A percentile compares a stretch with the other conserved stretches of the same genome.
phyloP scores from a whole-genome alignment of 2,113 vertebrate genomes.

The Pitta sordida region DNA sequence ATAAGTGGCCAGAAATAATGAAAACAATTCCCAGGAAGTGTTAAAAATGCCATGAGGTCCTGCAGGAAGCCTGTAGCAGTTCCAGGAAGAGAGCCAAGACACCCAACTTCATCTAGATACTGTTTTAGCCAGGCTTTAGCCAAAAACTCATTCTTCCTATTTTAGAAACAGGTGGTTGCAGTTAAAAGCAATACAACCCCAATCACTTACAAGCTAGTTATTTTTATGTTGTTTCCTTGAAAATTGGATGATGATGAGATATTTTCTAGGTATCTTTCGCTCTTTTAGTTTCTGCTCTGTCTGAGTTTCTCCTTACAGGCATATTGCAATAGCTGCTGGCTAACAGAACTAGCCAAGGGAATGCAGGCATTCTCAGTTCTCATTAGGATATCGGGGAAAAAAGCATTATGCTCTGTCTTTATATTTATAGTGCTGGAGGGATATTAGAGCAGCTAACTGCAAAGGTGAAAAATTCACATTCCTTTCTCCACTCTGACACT shows the following conservation, averaged over 20 bases:
- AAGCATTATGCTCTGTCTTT: not conserved
- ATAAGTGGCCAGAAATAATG: not conserved
- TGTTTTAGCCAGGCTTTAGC: not conserved
- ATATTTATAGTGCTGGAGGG: not conserved
- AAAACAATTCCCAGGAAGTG: not conserved
- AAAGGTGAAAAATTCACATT: not conserved
- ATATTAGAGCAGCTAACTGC: not conserved
- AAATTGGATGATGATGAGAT: not conserved
- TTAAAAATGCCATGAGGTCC: not conserved
- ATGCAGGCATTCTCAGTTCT: not conserved
- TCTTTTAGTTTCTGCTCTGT: not conserved
- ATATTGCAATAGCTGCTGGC: constrained; percentile 14
- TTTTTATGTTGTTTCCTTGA: constrained; percentile 24
- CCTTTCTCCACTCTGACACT: not conserved
- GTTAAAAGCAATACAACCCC: constrained; percentile 21
- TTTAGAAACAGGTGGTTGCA: constrained; percentile 23
- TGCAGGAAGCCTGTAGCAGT: not conserved
- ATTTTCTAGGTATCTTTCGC: not conserved
- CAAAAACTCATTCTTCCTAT: not conserved
- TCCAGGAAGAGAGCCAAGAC: not conserved
- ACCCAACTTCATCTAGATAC: not conserved
- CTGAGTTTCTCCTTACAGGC: not conserved
- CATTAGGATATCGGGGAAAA: not conserved
- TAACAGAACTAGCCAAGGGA: not conserved
- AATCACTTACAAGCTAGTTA: constrained; percentile 49